Conservation (phyloP, 2,888 invertebrate genomes). For the Sympetrum striolatum region DNA sequence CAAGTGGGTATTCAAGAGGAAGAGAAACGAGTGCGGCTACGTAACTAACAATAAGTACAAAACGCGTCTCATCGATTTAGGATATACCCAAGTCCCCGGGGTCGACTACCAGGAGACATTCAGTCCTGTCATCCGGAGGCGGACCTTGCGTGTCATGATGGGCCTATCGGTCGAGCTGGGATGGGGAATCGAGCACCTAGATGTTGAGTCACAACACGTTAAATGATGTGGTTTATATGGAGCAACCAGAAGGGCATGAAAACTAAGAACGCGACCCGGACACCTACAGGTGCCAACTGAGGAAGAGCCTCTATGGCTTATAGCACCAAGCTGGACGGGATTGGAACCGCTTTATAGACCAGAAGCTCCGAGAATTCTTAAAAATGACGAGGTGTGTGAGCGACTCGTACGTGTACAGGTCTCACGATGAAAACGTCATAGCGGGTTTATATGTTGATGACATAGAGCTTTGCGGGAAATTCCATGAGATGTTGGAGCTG, state of each 20-base stretch:
- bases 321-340: not conserved
- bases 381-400: not conserved
- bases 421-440: not conserved
- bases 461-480: no score
- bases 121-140: slow-evolving; percentile 17
- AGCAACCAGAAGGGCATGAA: not conserved
- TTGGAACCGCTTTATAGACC: not conserved
- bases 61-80: no score
- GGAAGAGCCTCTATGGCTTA: not conserved
- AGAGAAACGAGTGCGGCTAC: not conserved
- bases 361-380: not conserved
- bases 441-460: not conserved
- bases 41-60: no score
- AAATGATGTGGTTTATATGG: not conserved
- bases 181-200: slow-evolving; percentile 44
- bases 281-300: not conserved
- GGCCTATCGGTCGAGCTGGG: slow-evolving; percentile 19
- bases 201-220: not conserved
- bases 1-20: slow-evolving; percentile 9
- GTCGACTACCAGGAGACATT: slow-evolving; percentile 23
- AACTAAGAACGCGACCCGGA: not conserved
- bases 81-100: not conserved
- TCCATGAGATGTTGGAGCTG: no score
- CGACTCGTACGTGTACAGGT: not conserved
- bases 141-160: not conserved